Conservation (phyloP, 2,888 invertebrate genomes). For the Pristionchus fissidentatus region DNA sequence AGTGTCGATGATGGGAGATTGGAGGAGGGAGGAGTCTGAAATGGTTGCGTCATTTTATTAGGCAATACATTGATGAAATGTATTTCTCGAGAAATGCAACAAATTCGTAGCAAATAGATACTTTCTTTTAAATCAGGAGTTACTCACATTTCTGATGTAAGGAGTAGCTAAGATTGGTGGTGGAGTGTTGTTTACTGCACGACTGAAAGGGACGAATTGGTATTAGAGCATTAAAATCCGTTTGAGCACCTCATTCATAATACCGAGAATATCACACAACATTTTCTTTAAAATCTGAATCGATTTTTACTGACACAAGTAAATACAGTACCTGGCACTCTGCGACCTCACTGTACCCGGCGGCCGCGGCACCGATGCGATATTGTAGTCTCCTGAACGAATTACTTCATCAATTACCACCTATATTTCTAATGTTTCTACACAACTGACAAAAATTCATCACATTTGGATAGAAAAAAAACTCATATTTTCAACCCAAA, state of each 20-base stretch:
- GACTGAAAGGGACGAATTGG: background rate
- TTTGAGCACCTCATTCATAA: background rate
- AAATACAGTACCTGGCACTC: constrained; percentile 22
- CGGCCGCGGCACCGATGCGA: constrained; percentile 6
- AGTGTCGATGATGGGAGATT: background rate
- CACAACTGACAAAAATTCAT: background rate
- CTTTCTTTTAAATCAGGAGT: background rate
- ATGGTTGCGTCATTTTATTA: background rate
- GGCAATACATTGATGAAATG: background rate
- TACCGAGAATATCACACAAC: background rate
- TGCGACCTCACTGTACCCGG: background rate
- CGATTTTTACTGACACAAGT: background rate
- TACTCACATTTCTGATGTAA: constrained; percentile 21
- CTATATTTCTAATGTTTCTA: background rate
- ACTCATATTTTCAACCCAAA: too few relatives aligned
- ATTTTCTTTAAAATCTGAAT: background rate
- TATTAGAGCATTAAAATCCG: too few relatives aligned
- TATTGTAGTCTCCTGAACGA: constrained; percentile 15
- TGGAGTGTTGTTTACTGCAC: constrained; percentile 30
- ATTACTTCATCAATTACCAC: background rate
- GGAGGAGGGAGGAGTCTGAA: constrained; percentile 5
- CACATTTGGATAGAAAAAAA: background rate
- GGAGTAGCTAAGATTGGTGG: constrained; percentile 33
- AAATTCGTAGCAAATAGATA: background rate
- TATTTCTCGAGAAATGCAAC: too few relatives aligned